Evolutionary conservation across 2,797 vertebrate species (phyloP).

Genomic region (Choloepus didactylus): DNA sequence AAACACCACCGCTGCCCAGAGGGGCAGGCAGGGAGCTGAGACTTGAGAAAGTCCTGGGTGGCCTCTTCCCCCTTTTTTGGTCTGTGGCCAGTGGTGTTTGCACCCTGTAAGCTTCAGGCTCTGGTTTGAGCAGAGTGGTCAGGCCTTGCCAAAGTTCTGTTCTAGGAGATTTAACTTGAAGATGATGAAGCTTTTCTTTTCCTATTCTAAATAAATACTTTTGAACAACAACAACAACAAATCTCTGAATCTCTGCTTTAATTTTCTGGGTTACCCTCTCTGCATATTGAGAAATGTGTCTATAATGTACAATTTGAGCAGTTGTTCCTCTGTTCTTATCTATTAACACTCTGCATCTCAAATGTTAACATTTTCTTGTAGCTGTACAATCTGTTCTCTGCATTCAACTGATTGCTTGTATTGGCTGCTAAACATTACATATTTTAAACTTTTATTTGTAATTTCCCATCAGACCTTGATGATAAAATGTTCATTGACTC

Average conservation of each 20-base stretch:
- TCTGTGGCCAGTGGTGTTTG: neutral
- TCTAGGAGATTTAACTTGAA: neutral
- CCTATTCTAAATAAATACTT: too few relatives aligned
- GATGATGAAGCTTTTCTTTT: neutral
- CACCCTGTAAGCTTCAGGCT: neutral
- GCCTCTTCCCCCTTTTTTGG: neutral
- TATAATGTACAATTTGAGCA: neutral
- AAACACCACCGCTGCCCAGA: neutral
- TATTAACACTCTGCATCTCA: slow-evolving; percentile 18
- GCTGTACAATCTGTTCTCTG: neutral
- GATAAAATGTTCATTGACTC: neutral
- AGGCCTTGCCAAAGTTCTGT: neutral
- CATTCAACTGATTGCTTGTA: neutral
- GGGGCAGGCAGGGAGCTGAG: neutral
- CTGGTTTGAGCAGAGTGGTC: neutral
- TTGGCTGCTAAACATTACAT: neutral
- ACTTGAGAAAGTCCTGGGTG: neutral
- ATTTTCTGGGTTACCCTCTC: neutral
- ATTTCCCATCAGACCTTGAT: neutral
- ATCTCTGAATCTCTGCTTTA: neutral
- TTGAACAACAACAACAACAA: neutral
- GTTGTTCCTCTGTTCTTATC: neutral
- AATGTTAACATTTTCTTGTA: slow-evolving; percentile 8
- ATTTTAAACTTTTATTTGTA: neutral
- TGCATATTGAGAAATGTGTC: neutral